Evolutionary conservation across 2,797 vertebrate genomes (phyloP), one percentile per base, ranked within the genome.

Genomic region (Cichlasoma orientale): DNA sequence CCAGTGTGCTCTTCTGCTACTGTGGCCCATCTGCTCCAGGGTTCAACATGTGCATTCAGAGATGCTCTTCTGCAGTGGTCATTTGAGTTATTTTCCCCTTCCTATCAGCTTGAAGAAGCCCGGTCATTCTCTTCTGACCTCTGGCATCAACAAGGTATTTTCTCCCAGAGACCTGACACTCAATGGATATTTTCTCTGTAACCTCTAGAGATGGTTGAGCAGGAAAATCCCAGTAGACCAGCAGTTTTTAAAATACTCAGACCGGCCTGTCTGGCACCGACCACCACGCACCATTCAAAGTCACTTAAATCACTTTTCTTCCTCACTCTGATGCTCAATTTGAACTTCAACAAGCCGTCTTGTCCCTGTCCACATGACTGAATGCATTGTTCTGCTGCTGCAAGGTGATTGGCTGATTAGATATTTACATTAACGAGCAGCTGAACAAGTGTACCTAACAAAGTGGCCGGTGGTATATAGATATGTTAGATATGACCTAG

Each of bases 361-460:
- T 0, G 0, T 18, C 25, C 14, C 9, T 8, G 13, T 63, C 38
- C 41, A 18, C 1, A 14, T 63, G 0, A 1, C 36, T 41, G 13
- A 63, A 41, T 63, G 9, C 13, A 14, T 0, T 25, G 59, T 0
- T 0, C 25, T 63, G 25, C 14, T 63, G 21, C 7, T 63, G 36
- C 23, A 25, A 41, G 21, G 21, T 0, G 36, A 61, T 25, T 3
- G 21, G 7, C 36, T 0, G 13, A 63, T 63, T 61, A 61, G 13
- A 61, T 7, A 61, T 61, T 61, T 41, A 61, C 21, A 41, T 41
- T 25, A 61, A 61, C 25, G 7, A 41, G 58, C 36, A 41, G 36
- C 16, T 61, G 36, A 61, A 25, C 58, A 25, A 18, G 36, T 41
- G 36, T 61, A 61, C 36, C 59, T 63, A 44, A 44, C 9, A 18